Evolutionary conservation across 2,888 invertebrate genomes (phyloP).

Genomic region (Agrotis puta): DNA sequence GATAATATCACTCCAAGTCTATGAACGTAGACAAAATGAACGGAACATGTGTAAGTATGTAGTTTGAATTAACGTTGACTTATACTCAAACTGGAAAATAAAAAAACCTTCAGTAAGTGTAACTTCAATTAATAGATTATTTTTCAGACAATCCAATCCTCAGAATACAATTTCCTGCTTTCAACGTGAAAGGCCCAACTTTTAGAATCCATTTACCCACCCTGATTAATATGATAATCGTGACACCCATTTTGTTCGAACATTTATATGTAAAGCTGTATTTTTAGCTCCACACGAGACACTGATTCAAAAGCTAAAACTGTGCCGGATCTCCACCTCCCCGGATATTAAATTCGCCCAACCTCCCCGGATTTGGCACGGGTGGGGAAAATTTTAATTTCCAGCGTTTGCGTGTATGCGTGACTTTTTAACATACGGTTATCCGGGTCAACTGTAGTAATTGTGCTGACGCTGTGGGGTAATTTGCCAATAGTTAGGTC

Average conservation of each 20-base stretch:
- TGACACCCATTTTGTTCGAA: slow-evolving; percentile 53
- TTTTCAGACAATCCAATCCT: slow-evolving; percentile 9
- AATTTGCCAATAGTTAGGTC: slow-evolving; percentile 55
- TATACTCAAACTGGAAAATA: background rate
- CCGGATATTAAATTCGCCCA: slow-evolving; percentile 66
- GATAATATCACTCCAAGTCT: too few relatives aligned
- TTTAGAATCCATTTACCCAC: slow-evolving; percentile 28
- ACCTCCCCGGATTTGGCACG: slow-evolving; percentile 59
- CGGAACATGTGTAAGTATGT: too few relatives aligned
- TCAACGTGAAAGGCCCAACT: slow-evolving; percentile 24
- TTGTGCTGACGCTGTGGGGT: slow-evolving; percentile 47
- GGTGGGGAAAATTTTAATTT: slow-evolving; percentile 61
- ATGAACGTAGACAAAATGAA: too few relatives aligned
- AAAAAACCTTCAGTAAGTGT: background rate
- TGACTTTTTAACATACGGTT: slow-evolving; percentile 52
- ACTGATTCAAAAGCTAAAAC: slow-evolving; percentile 56
- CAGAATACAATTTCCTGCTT: slow-evolving; percentile 26
- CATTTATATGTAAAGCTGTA: slow-evolving; percentile 58
- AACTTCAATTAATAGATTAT: background rate
- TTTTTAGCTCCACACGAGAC: slow-evolving; percentile 55
- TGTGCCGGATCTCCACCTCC: slow-evolving; percentile 40
- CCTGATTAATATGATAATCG: slow-evolving; percentile 61
- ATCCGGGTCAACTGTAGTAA: slow-evolving; percentile 49
- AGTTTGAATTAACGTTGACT: too few relatives aligned
- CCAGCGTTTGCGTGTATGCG: slow-evolving; percentile 51